Evolutionary conservation across 2,797 vertebrate species (phyloP), one percentile per base, ranked within the genome.

Genomic region (Darevskia nairensis): DNA sequence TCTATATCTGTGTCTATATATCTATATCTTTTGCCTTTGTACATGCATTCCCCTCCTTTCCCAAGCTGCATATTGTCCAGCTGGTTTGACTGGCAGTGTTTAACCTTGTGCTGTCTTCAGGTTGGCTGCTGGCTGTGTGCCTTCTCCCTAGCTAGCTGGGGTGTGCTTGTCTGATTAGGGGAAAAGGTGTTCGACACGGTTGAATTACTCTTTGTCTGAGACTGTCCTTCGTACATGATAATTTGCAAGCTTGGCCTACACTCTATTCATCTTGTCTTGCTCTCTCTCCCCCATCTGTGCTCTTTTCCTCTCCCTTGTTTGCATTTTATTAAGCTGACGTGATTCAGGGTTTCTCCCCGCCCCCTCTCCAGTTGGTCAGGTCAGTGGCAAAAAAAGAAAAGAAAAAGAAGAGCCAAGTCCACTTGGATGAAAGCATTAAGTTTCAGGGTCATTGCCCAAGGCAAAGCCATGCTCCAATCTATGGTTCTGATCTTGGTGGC

Each of bases 51-150:
- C 15, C 10, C n/a, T 81, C 76, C 46, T 66, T 86, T 46, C 25
- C 44, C 10, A 89, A 44, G 71, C 32, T 75, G 44, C 75, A 77
- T 84, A 76, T 88, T 10, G 21, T 85, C 84, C 77, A 93, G 76
- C 82, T 92, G 79, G 84, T 94, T 89, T 77, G 79, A 77, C 69
- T 89, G 84, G 32, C 86, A 55, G 79, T 88, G 21, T 92, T 94
- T 93, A 94, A 94, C 91, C 86, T 94, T 91, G 81, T 92, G 61
- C 84, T 93, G 29, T 90, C 91, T 88, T 74, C 87, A 89, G 91
- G 80, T 84, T 92, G 88, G 59, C 76, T 84, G 85, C 88, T 92
- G 90, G 89, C 88, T 90, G 61, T 81, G 13, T 93, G 84, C 89
- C 91, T 90, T 91, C 86, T 92, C 87, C 89, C 78, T 75, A 81